Evolutionary conservation across 1,140 invertebrate genomes (phyloP).

Genomic region (Halyomorpha halys): DNA sequence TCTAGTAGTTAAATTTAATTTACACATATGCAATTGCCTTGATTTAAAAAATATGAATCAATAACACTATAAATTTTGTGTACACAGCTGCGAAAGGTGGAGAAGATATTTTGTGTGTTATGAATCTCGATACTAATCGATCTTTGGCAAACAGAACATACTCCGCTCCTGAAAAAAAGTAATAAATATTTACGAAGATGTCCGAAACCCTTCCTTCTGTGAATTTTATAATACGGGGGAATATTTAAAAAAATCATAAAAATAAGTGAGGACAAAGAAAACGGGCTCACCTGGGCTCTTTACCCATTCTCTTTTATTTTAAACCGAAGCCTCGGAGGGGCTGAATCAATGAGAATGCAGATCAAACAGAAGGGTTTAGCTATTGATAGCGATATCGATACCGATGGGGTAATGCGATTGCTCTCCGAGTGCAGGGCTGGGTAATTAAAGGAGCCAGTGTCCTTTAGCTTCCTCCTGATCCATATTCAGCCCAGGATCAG

Average conservation of each 20-base stretch:
- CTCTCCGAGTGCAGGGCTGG: not conserved
- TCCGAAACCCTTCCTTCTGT: not conserved
- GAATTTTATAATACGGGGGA: not conserved
- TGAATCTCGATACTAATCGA: no score
- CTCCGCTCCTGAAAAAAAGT: no score
- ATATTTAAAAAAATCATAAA: conserved; percentile 9
- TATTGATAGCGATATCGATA: conserved; percentile 1
- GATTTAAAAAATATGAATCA: no score
- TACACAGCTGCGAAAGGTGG: no score
- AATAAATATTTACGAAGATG: no score
- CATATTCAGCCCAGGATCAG: no score
- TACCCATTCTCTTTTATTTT: conserved; percentile 4
- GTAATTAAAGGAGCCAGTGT: not conserved
- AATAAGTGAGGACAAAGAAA: conserved; percentile 6
- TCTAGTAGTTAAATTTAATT: no score
- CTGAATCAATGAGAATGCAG: conserved; percentile 5
- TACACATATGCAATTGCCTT: no score
- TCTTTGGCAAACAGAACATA: no score
- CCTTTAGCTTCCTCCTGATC: no score
- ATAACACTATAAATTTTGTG: no score
- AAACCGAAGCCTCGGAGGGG: not conserved
- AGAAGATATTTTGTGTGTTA: no score
- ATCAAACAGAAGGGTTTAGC: conserved; percentile 4
- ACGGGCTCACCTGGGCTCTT: not conserved
- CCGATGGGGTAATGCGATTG: not conserved